These are phyloP conservation scores for Theretra japonica DNA, from an alignment of 2,888 invertebrate species.

Conservation along the genomic window DNA sequence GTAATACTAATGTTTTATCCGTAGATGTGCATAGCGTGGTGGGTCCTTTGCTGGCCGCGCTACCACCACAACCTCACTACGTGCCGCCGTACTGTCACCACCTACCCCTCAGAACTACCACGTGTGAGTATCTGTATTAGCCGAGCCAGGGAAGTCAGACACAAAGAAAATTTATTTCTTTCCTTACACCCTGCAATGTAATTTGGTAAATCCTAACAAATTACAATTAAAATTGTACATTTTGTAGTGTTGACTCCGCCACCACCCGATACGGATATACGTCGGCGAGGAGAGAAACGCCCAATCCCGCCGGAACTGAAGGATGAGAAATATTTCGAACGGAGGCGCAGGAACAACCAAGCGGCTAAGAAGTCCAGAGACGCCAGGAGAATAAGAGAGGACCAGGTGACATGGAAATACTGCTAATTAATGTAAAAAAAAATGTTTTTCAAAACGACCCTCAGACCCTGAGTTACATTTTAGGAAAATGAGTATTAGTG, in stretches of 20 bases:
- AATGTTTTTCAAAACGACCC: too few relatives aligned
- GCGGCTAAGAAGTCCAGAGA: conserved; percentile 97
- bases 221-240: too few relatives aligned
- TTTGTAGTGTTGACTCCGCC: conserved; percentile 54
- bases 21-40: conserved; percentile 70
- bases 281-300: conserved; percentile 92
- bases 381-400: conserved; percentile 93
- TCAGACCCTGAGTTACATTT: too few relatives aligned
- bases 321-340: conserved; percentile 95
- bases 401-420: conserved; percentile 85
- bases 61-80: conserved; percentile 65
- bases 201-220: too few relatives aligned
- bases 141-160: too few relatives aligned
- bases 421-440: too few relatives aligned
- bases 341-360: conserved; percentile 93
- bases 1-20: conserved; percentile 1
- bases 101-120: conserved; percentile 54
- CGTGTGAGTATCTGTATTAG: conserved; percentile 49
- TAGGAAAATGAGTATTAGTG: neutral
- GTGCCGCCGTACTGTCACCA: conserved; percentile 73
- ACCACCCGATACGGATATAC: conserved; percentile 58
- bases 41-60: conserved; percentile 60
- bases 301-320: conserved; percentile 95
- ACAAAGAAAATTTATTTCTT: too few relatives aligned
- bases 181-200: too few relatives aligned